phyloP scores from a whole-genome alignment of 35 echinoderm and acorn worm genomes.

The Lytechinus pictus region DNA sequence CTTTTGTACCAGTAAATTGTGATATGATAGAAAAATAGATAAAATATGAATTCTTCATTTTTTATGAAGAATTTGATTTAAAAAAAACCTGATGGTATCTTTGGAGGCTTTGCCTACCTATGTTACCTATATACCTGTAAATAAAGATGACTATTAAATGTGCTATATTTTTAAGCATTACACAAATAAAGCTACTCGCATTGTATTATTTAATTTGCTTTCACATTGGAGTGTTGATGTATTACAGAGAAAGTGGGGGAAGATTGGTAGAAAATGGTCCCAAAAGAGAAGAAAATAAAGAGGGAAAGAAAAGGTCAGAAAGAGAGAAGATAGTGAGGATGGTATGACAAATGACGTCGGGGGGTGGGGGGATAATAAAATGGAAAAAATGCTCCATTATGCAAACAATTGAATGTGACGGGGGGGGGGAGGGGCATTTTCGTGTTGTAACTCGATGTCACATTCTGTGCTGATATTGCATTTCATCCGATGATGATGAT shows the following conservation, averaged over 20 bases:
- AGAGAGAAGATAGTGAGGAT: no score
- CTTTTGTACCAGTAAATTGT: constrained; percentile 24
- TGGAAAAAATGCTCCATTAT: no score
- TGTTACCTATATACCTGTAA: constrained; percentile 24
- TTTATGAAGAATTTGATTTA: constrained; percentile 13
- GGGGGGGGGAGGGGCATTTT: no score
- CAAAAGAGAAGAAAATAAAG: no score
- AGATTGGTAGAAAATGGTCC: neutral
- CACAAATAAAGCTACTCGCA: constrained; percentile 23
- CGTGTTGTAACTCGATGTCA: no score
- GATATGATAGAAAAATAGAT: neutral
- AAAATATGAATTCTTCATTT: neutral
- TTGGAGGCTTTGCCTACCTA: constrained; percentile 19
- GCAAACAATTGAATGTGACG: no score
- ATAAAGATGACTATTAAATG: constrained; percentile 50
- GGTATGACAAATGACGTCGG: no score
- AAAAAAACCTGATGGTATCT: constrained; percentile 21
- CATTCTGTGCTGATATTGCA: no score
- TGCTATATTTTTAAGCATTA: constrained; percentile 48
- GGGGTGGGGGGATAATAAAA: no score
- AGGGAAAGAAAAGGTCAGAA: no score
- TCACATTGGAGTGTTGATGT: neutral
- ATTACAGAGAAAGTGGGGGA: neutral
- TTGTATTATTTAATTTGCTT: neutral
- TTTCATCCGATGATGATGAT: no score